Percentiles rank a stretch among this genome's conserved stretches.
Conservation (phyloP, 64 coral and sea anemone genomes). For the Pocillopora verrucosa region DNA sequence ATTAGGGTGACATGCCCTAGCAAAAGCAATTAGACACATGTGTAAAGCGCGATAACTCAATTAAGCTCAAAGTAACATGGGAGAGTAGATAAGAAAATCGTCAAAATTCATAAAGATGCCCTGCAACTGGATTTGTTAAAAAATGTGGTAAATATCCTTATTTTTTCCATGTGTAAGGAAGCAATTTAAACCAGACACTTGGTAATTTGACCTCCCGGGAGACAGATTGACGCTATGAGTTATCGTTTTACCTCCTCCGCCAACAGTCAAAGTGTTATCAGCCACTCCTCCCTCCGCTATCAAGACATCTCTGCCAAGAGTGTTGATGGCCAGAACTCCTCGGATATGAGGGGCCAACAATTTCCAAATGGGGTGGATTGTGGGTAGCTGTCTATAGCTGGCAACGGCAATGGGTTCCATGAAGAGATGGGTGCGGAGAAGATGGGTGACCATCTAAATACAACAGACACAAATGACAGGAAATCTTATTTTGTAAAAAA, state of each 20-base stretch:
- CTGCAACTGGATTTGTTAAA: no score
- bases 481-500: not conserved
- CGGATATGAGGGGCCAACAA: conserved; percentile 80
- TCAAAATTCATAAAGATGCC: no score
- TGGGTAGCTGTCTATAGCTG: conserved; percentile 71
- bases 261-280: conserved; percentile 23
- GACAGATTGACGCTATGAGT: no score
- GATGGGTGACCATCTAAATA: conserved; percentile 74
- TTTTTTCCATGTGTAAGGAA: no score
- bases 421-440: conserved; percentile 73
- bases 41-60: no score
- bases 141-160: no score
- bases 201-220: no score
- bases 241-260: conserved; percentile 17
- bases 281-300: conserved; percentile 52
- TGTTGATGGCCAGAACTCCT: conserved; percentile 79
- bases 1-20: conserved; percentile 59
- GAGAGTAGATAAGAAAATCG: no score
- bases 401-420: conserved; percentile 89
- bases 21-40: no score
- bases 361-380: conserved; percentile 83
- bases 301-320: conserved; percentile 64
- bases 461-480: not conserved
- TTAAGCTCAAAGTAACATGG: no score
- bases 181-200: no score